Evolutionary conservation across 1,140 invertebrate species (phyloP).

Genomic region (Melanaphis sacchari): DNA sequence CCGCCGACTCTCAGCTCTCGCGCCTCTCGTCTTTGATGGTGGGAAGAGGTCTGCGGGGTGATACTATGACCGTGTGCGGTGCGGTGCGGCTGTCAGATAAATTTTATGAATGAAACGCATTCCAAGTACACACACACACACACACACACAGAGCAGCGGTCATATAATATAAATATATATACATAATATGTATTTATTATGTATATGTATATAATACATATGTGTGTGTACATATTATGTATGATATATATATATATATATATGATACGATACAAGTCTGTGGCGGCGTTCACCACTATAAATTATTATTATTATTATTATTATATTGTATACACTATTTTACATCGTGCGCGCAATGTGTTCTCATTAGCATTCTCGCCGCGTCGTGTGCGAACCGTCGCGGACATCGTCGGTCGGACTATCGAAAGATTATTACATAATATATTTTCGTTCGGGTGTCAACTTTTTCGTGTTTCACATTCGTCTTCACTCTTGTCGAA

Average conservation of each 20-base stretch:
- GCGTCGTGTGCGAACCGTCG: background rate
- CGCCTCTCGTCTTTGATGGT: background rate
- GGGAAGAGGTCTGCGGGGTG: background rate
- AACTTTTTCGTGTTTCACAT: background rate
- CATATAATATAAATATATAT: background rate
- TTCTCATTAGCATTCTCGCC: conserved; percentile 42
- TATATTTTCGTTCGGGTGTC: background rate
- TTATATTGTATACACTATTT: background rate
- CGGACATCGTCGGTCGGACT: background rate
- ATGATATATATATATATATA: background rate
- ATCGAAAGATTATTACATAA: background rate
- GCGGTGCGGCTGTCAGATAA: conserved; percentile 46
- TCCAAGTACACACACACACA: conserved; percentile 5
- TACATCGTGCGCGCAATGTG: too few species aligned
- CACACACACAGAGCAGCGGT: background rate
- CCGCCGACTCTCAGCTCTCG: background rate
- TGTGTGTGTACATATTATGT: too few species aligned
- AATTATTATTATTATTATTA: conserved; percentile 45
- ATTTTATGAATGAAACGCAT: conserved; percentile 55
- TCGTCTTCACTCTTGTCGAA: background rate
- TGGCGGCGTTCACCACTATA: conserved; percentile 7
- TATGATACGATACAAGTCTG: conserved; percentile 3
- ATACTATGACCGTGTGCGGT: background rate
- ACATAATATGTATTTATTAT: background rate
- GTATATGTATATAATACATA: background rate